These are phyloP conservation scores for Agrypnia vestita DNA, from an alignment of 1,140 invertebrate genomes.

Conservation along the genomic window DNA sequence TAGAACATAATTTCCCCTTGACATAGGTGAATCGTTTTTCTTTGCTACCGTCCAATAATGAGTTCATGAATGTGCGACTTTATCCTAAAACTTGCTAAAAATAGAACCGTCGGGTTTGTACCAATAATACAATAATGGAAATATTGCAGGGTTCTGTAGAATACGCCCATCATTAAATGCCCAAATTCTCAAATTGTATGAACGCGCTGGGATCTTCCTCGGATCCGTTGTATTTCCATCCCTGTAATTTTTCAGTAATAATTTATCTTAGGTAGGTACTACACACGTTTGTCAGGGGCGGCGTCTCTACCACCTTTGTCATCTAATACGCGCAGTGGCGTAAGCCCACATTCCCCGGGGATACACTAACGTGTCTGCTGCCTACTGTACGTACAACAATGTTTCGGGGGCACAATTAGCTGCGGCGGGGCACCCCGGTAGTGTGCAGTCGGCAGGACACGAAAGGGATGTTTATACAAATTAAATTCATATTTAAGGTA, in stretches of 20 bases:
- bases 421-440: background rate
- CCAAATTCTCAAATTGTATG: too few relatives aligned
- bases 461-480: background rate
- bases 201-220: background rate
- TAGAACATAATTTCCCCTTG: too few relatives aligned
- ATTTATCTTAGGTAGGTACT: background rate
- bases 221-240: background rate
- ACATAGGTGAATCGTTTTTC: too few relatives aligned
- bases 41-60: too few relatives aligned
- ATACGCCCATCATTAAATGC: too few relatives aligned
- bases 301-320: constrained; percentile 29
- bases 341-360: constrained; percentile 17
- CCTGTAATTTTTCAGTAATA: background rate
- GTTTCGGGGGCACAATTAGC: constrained; percentile 17
- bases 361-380: constrained; percentile 5
- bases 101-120: too few relatives aligned
- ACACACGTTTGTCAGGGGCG: background rate
- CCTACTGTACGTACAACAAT: constrained; percentile 4
- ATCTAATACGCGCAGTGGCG: constrained; percentile 37
- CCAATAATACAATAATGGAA: too few relatives aligned
- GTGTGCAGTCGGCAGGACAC: background rate
- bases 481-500: too few relatives aligned
- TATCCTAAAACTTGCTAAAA: too few relatives aligned
- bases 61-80: too few relatives aligned
- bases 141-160: too few relatives aligned